phyloP scores from a whole-genome alignment of 2,113 vertebrate genomes.

The Triplophysa tibetana region DNA sequence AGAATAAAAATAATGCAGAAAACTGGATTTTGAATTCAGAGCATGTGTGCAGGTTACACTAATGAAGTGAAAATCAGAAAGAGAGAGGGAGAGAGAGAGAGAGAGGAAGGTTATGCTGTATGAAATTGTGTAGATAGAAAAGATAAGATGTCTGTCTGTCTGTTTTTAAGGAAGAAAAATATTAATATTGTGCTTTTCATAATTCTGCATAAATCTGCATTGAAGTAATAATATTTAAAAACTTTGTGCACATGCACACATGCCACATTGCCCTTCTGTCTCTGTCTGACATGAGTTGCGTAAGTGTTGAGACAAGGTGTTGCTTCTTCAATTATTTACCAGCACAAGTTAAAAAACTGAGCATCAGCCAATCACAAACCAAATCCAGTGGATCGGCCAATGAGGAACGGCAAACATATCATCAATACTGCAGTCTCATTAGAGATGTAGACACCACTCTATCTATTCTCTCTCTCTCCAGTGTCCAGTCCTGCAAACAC shows the following conservation, averaged over 20 bases:
- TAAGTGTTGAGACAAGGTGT: constrained; percentile 30
- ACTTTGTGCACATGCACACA: background rate
- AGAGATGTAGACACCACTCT: constrained; percentile 17
- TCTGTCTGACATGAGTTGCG: constrained; percentile 10
- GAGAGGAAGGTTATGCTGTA: too few relatives aligned
- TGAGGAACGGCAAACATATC: constrained; percentile 27
- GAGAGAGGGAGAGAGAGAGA: background rate
- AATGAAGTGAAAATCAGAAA: constrained; percentile 19
- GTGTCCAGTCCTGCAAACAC: background rate
- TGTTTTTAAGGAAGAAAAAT: too few relatives aligned
- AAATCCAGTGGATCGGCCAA: background rate
- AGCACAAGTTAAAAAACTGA: constrained; percentile 44
- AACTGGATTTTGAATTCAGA: constrained; percentile 34
- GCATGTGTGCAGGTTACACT: constrained; percentile 27
- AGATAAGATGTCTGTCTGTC: too few relatives aligned
- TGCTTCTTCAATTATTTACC: constrained; percentile 55
- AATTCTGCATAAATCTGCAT: too few relatives aligned
- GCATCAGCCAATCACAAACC: constrained; percentile 41
- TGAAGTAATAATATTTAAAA: too few relatives aligned
- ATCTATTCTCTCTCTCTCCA: background rate
- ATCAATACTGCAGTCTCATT: constrained; percentile 46
- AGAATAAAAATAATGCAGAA: background rate
- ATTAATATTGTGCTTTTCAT: too few relatives aligned
- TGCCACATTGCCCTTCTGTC: background rate
- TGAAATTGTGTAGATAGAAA: too few relatives aligned